A percentile compares a stretch with the other conserved stretches of the same genome.
Evolutionary conservation across 2,888 invertebrate species (phyloP).

Genomic region (Cerastis rubricosa): DNA sequence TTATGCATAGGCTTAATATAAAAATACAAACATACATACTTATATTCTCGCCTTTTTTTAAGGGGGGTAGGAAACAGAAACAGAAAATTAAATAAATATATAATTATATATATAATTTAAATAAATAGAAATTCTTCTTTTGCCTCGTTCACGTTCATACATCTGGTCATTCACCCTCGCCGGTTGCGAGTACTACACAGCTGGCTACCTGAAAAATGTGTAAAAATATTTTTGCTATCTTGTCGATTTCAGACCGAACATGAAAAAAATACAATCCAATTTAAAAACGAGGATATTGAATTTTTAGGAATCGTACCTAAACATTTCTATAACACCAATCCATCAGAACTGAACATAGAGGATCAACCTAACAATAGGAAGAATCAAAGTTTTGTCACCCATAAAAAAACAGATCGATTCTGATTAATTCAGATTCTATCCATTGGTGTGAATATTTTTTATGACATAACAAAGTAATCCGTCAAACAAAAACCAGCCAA

Average conservation of each 20-base stretch:
- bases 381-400: neutral
- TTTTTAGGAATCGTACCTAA: neutral
- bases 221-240: neutral
- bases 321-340: neutral
- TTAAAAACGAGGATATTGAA: neutral
- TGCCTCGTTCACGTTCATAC: no score
- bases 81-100: no score
- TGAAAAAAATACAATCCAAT: neutral
- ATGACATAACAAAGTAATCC: constrained; percentile 19
- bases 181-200: no score
- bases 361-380: neutral
- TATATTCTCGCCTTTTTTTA: no score
- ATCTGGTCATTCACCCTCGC: no score
- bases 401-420: constrained; percentile 9
- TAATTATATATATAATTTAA: no score
- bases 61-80: no score
- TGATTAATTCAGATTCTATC: constrained; percentile 28
- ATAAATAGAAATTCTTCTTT: no score
- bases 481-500: constrained; percentile 29
- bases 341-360: neutral
- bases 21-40: no score
- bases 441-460: constrained; percentile 9
- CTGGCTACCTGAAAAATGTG: no score
- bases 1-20: no score
- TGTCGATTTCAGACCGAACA: neutral